Evolutionary conservation across 2,797 vertebrate genomes (phyloP).

Genomic region (Pseudomugil gertrudae): DNA sequence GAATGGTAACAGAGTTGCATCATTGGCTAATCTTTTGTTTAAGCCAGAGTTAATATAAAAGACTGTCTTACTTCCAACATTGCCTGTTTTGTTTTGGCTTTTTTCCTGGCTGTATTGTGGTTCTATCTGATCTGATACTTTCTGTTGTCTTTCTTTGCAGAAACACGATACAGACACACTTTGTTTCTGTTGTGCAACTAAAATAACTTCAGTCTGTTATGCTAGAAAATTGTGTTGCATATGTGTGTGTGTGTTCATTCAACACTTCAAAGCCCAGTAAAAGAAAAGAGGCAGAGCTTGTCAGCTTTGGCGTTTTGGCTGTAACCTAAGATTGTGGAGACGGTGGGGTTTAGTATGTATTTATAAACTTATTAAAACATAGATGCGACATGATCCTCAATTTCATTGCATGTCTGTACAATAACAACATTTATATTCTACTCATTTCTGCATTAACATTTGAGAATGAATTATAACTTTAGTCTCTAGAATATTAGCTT

Average conservation of each 20-base stretch:
- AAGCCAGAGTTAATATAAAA: background rate
- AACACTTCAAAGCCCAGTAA: conserved; percentile 2
- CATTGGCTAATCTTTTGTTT: background rate
- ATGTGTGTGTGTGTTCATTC: background rate
- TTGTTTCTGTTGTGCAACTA: conserved; percentile 30
- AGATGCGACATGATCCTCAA: no score
- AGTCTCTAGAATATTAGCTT: background rate
- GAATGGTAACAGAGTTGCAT: background rate
- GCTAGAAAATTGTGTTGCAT: conserved; percentile 27
- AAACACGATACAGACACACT: conserved; percentile 26
- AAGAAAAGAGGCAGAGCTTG: conserved; percentile 8
- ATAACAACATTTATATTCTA: no score
- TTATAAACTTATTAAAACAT: no score
- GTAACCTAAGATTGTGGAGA: background rate
- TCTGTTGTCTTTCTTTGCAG: conserved; percentile 33
- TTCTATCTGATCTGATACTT: conserved; percentile 10
- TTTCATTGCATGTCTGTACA: no score
- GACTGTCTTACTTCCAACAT: background rate
- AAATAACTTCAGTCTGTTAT: conserved; percentile 53
- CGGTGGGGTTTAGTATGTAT: no score
- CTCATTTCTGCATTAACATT: background rate
- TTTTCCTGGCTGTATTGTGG: background rate
- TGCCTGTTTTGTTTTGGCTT: background rate
- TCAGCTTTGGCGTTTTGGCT: conserved; percentile 25
- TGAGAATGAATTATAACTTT: background rate